Evolutionary conservation across 2,888 invertebrate species (phyloP).

Genomic region (Drosophila tripunctata): DNA sequence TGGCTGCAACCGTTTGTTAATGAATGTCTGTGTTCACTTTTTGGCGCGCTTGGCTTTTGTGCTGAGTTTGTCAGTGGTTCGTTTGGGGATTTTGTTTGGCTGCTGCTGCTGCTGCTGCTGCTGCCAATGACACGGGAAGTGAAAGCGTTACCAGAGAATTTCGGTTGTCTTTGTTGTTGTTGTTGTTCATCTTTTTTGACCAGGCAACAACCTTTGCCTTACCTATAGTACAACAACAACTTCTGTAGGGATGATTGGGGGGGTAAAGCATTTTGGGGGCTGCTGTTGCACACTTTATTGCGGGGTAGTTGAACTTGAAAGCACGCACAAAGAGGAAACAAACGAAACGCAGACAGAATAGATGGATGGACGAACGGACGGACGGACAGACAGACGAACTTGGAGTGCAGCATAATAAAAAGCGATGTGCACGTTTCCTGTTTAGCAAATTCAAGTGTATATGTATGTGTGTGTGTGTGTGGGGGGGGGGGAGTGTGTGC

Average conservation of each 20-base stretch:
- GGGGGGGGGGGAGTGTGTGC: constrained; percentile 15
- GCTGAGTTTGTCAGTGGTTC: constrained; percentile 27
- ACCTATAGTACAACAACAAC: constrained; percentile 40
- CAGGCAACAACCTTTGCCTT: constrained; percentile 68
- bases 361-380: too few relatives aligned
- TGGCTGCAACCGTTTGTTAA: too few relatives aligned
- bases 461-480: constrained; percentile 3
- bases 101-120: constrained; percentile 18
- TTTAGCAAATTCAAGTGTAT: constrained; percentile 30
- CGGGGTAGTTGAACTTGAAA: constrained; percentile 70
- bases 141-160: constrained; percentile 69
- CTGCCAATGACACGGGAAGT: constrained; percentile 80
- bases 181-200: constrained; percentile 63
- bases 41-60: constrained; percentile 62
- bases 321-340: constrained; percentile 69
- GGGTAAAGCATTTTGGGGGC: constrained; percentile 21
- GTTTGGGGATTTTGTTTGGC: constrained; percentile 19
- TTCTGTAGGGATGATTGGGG: not conserved
- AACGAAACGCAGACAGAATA: too few relatives aligned
- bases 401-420: constrained; percentile 68
- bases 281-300: constrained; percentile 24
- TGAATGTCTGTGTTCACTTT: constrained; percentile 45
- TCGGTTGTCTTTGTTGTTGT: constrained; percentile 19
- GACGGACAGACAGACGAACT: constrained; percentile 52
- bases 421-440: constrained; percentile 73